Evolutionary conservation across 2,113 vertebrate species (phyloP).

Genomic region (Alectura lathami): DNA sequence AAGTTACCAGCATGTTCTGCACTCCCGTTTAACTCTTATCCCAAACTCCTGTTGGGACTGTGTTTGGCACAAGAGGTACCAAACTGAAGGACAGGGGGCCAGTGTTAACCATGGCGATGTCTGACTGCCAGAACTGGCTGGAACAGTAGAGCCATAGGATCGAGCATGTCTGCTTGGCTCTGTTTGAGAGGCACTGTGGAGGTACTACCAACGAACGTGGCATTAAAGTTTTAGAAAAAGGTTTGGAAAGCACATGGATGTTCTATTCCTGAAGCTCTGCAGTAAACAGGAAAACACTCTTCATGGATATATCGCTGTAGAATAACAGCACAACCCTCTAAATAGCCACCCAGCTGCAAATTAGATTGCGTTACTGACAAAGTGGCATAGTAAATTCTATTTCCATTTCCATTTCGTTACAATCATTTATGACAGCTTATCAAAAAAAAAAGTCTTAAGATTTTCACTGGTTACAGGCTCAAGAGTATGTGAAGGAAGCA

Average conservation of each 20-base stretch:
- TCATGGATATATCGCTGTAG: background rate
- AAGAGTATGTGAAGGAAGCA: background rate
- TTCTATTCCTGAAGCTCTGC: background rate
- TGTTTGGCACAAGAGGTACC: background rate
- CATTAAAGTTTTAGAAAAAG: background rate
- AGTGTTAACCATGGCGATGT: background rate
- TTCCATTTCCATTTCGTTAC: background rate
- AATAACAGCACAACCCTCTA: background rate
- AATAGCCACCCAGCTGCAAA: background rate
- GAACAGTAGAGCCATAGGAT: background rate
- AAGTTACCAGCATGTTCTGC: background rate
- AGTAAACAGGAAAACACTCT: slow-evolving; percentile 3
- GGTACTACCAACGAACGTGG: background rate
- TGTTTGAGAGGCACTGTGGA: background rate
- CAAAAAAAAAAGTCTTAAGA: background rate
- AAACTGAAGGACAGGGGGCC: background rate
- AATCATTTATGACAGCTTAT: background rate
- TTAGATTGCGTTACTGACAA: background rate
- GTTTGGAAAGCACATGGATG: background rate
- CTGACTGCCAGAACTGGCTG: background rate
- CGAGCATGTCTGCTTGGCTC: background rate
- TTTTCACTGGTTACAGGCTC: background rate
- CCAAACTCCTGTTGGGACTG: background rate
- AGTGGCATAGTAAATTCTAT: background rate
- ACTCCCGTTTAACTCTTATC: background rate